phyloP scores from a whole-genome alignment of 2,888 invertebrate genomes.

The Eristalis arbustorum region DNA sequence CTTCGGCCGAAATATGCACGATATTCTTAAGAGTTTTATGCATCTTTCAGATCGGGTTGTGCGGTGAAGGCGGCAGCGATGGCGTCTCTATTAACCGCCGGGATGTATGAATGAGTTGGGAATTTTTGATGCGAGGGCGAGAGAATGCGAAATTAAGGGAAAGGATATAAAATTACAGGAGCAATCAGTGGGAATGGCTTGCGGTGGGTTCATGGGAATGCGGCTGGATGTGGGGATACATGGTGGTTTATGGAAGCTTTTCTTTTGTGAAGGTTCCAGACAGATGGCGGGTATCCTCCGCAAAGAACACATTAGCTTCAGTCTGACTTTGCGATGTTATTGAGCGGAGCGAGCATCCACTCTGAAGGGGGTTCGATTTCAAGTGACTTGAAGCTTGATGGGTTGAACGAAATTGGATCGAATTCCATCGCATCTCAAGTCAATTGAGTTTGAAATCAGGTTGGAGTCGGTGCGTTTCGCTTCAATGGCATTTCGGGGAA shows the following conservation, averaged over 20 bases:
- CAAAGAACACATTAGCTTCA: no score
- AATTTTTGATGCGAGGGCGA: conserved; percentile 9
- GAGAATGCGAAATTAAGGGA: conserved; percentile 34
- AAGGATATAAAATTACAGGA: conserved; percentile 21
- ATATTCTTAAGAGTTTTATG: conserved; percentile 10
- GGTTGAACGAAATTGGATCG: no score
- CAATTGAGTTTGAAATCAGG: no score
- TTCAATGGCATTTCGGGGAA: no score
- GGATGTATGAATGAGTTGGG: neutral
- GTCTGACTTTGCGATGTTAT: no score
- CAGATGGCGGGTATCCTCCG: neutral
- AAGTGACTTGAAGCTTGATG: no score
- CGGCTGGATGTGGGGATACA: neutral
- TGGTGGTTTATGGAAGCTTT: neutral
- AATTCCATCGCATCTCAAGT: no score
- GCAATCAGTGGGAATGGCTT: conserved; percentile 39
- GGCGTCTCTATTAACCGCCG: neutral
- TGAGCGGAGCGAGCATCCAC: no score
- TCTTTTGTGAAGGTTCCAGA: neutral
- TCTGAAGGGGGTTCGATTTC: no score
- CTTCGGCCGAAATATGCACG: conserved; percentile 17
- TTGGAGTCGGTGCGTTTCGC: no score
- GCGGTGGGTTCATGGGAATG: neutral
- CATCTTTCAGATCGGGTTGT: conserved; percentile 9
- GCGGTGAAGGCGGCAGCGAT: neutral